Evolutionary conservation across 2,797 vertebrate genomes (phyloP).

Genomic region (Silurus lanzhouensis): DNA sequence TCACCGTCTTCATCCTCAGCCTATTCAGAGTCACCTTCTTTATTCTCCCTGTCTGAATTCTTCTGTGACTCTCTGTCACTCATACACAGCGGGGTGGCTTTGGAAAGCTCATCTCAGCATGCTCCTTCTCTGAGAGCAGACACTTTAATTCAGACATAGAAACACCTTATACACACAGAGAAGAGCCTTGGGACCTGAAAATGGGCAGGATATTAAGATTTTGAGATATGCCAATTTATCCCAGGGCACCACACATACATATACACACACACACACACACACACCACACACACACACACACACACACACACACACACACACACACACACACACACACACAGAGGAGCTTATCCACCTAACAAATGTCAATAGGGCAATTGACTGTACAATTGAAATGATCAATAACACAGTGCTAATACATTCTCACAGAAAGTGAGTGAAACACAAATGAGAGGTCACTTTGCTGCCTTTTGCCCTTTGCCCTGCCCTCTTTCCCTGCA

Average conservation of each 20-base stretch:
- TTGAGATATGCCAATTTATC: neutral
- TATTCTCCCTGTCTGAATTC: constrained; percentile 48
- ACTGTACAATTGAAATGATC: neutral
- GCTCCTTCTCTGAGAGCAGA: neutral
- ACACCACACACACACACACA: neutral
- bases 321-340: neutral
- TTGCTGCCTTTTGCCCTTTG: neutral
- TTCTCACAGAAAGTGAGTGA: neutral
- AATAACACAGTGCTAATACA: neutral
- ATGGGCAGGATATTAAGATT: neutral
- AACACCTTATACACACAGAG: neutral
- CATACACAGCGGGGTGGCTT: neutral
- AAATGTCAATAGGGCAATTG: neutral
- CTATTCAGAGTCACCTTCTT: constrained; percentile 49
- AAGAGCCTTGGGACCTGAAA: neutral
- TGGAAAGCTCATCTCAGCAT: constrained; percentile 22
- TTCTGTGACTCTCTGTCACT: constrained; percentile 43
- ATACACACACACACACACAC: neutral
- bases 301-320: neutral
- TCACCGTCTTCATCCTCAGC: constrained; percentile 25
- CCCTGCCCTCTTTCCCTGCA: neutral
- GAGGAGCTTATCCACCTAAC: neutral
- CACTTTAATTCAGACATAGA: neutral
- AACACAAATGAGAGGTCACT: neutral
- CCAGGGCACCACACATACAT: neutral